Evolutionary conservation across 1,140 invertebrate genomes (phyloP).

Genomic region (Atta colombica): DNA sequence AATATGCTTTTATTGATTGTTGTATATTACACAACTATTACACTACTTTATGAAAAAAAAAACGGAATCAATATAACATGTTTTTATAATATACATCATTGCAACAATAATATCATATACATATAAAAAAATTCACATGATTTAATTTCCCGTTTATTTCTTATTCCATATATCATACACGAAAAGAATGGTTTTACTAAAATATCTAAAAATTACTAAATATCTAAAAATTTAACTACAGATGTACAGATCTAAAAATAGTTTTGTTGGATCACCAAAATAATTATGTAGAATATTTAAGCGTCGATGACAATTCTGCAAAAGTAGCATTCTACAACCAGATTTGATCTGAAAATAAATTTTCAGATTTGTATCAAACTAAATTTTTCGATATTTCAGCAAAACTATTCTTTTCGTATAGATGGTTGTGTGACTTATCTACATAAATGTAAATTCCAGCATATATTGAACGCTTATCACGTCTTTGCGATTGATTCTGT

Average conservation of each 20-base stretch:
- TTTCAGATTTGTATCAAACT: no score
- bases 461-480: conserved; percentile 20
- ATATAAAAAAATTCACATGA: no score
- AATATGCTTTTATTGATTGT: background rate
- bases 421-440: conserved; percentile 38
- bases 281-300: no score
- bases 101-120: background rate
- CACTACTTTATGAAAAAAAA: background rate
- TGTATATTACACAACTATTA: background rate
- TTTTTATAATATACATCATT: background rate
- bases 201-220: no score
- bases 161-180: background rate
- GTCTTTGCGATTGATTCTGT: background rate
- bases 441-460: background rate
- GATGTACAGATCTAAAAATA: no score
- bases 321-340: no score
- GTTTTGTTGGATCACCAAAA: no score
- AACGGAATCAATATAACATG: background rate
- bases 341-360: no score
- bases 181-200: no score
- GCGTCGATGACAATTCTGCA: no score
- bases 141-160: background rate
- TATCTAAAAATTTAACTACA: no score
- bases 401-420: background rate
- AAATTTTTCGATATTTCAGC: no score